Conservation (phyloP, 2,113 vertebrate genomes). For the Micronisus gabar region DNA sequence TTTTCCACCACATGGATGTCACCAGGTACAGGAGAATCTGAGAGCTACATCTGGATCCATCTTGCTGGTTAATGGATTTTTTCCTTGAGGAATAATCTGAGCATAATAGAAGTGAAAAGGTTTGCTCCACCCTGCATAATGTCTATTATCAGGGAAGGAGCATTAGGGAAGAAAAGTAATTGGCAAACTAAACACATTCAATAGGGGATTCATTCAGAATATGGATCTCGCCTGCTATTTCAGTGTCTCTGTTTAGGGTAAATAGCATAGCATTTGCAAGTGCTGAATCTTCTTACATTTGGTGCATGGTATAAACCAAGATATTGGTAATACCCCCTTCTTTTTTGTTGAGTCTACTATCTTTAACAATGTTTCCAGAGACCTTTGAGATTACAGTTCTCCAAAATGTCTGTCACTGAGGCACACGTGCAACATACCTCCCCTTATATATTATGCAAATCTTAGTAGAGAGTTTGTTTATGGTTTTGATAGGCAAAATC, state of each 20-base stretch:
- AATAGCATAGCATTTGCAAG: neutral
- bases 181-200: neutral
- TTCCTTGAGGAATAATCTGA: neutral
- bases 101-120: neutral
- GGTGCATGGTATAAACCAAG: neutral
- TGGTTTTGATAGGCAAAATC: neutral
- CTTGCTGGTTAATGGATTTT: neutral
- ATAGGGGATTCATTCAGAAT: neutral
- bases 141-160: neutral
- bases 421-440: neutral
- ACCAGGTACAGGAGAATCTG: neutral
- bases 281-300: neutral
- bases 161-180: neutral
- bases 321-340: neutral
- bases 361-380: neutral
- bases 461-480: neutral
- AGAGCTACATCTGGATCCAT: neutral
- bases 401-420: neutral
- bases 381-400: neutral
- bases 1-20: neutral
- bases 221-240: neutral
- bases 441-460: neutral
- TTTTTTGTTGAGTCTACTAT: neutral
- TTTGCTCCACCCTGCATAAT: neutral
- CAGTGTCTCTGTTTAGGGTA: neutral